phyloP scores from a whole-genome alignment of 2,113 vertebrate species.

The Tetrax tetrax region DNA sequence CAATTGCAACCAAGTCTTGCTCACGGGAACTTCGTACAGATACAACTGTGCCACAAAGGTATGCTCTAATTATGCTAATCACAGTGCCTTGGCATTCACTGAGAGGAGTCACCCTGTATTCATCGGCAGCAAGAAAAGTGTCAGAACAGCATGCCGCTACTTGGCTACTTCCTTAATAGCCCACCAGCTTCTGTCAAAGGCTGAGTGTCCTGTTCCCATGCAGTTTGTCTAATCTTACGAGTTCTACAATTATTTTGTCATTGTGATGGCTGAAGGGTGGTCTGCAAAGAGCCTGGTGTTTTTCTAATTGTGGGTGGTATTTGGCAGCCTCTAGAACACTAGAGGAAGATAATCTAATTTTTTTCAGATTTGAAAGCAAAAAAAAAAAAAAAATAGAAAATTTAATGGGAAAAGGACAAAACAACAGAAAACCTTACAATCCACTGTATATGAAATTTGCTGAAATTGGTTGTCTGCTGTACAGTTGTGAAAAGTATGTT shows the following conservation, averaged over 20 bases:
- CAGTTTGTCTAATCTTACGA: constrained; percentile 65
- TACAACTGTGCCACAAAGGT: constrained; percentile 49
- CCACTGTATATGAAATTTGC: background rate
- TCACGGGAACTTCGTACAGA: constrained; percentile 46
- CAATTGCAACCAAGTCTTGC: constrained; percentile 38
- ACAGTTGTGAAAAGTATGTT: background rate
- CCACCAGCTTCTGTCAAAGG: constrained; percentile 69
- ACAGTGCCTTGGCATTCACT: constrained; percentile 45
- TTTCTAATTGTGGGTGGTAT: constrained; percentile 42
- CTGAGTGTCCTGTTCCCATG: constrained; percentile 66
- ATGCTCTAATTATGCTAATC: constrained; percentile 75
- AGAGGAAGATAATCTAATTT: constrained; percentile 18
- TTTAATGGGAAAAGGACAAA: background rate
- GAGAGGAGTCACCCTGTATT: constrained; percentile 59
- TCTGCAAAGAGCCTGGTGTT: constrained; percentile 33
- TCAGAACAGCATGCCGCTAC: constrained; percentile 72
- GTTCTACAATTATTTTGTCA: constrained; percentile 79
- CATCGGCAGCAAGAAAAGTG: constrained; percentile 27
- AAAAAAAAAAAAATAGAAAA: background rate
- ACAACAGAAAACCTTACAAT: background rate
- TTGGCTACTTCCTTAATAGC: constrained; percentile 74
- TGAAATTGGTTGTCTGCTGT: background rate
- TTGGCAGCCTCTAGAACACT: constrained; percentile 41
- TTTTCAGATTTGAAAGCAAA: background rate
- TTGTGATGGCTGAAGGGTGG: constrained; percentile 57